Conservation (phyloP, 1,140 invertebrate species). For the Lepidurus arcticus region DNA sequence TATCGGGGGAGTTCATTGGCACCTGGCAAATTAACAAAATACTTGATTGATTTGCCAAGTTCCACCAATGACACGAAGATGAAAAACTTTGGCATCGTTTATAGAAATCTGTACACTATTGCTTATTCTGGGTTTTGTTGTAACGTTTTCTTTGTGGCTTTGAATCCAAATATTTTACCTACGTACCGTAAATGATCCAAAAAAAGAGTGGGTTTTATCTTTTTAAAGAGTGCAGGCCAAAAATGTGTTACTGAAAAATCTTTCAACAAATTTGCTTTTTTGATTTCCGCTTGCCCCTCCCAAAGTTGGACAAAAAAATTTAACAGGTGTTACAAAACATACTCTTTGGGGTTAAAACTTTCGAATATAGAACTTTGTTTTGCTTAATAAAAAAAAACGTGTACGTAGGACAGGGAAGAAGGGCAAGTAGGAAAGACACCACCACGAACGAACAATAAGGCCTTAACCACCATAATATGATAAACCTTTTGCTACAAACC, state of each 20-base stretch:
- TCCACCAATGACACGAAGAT: neutral
- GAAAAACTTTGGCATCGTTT: slow-evolving; percentile 15
- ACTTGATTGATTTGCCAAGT: neutral
- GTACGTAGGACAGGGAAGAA: slow-evolving; percentile 17
- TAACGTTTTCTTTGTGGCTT: too few species aligned
- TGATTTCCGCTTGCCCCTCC: slow-evolving; percentile 7
- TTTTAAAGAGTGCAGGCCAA: neutral
- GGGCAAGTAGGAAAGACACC: slow-evolving; percentile 21
- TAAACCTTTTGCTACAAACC: slow-evolving; percentile 11
- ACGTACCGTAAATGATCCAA: neutral
- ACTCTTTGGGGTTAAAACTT: too few species aligned
- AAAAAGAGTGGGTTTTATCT: neutral
- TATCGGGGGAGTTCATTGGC: too few species aligned
- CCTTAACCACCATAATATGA: slow-evolving; percentile 15
- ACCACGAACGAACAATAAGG: slow-evolving; percentile 21
- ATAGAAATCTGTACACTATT: slow-evolving; percentile 9
- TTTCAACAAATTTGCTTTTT: neutral
- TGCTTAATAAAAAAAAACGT: neutral
- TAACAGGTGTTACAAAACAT: neutral
- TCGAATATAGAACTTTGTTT: neutral
- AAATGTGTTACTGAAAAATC: neutral
- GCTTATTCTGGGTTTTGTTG: neutral
- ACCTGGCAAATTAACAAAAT: neutral
- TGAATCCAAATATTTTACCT: neutral
- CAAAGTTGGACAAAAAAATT: neutral